phyloP scores from a whole-genome alignment of 2,113 vertebrate species.

The Symphodus melops region DNA sequence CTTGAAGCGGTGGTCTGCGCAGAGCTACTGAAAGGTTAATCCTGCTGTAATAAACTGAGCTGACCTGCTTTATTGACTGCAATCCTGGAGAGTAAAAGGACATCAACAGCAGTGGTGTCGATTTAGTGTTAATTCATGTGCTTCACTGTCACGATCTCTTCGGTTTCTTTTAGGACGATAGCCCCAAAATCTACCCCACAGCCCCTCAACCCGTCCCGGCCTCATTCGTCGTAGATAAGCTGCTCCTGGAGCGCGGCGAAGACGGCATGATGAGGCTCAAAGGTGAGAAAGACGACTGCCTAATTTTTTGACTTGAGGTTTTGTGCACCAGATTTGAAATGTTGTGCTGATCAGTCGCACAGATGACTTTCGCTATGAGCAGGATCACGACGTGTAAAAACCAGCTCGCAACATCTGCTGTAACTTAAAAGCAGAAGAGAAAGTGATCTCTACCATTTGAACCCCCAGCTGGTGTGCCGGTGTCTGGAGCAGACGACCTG shows the following conservation, averaged over 20 bases:
- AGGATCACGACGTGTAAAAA: constrained; percentile 4
- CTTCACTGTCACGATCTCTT: not conserved
- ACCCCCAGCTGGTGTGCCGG: constrained; percentile 25
- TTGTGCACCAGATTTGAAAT: not conserved
- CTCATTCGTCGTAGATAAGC: constrained; percentile 86
- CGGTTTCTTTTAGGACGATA: constrained; percentile 87
- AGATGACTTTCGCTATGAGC: not conserved
- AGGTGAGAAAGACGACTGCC: constrained; percentile 77
- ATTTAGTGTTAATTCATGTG: not conserved
- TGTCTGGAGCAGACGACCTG: constrained; percentile 1
- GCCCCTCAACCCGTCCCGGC: constrained; percentile 90
- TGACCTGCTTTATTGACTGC: not conserved
- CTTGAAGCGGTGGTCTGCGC: too few species aligned
- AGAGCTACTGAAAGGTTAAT: too few species aligned
- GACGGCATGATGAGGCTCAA: constrained; percentile 90
- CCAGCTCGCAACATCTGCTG: constrained; percentile 14
- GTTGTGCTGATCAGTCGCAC: not conserved
- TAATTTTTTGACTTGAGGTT: not conserved
- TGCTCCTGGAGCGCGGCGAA: constrained; percentile 87
- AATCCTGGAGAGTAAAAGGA: not conserved
- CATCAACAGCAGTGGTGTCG: too few species aligned
- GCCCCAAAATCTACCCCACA: constrained; percentile 90
- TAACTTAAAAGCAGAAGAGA: constrained; percentile 46
- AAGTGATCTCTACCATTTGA: constrained; percentile 28
- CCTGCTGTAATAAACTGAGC: too few species aligned